Evolutionary conservation across 2,888 invertebrate genomes (phyloP), one percentile per base, ranked within the genome.

Genomic region (Epinotia brunnichana): DNA sequence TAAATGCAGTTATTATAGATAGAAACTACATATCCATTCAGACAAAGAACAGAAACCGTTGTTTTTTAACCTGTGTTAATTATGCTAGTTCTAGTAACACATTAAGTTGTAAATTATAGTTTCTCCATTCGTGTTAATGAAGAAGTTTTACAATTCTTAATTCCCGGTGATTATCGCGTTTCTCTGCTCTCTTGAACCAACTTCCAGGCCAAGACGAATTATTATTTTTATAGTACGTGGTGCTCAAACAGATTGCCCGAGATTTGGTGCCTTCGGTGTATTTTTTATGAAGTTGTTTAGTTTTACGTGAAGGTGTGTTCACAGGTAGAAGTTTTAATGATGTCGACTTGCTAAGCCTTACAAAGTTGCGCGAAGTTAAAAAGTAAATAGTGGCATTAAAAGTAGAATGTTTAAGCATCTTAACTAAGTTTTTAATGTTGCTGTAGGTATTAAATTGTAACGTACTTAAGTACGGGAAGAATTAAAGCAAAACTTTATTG

Each of bases 221-320:
- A 91, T 90, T 90, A 90, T 90, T 91, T 91, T 91, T 90, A 90
- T 89, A 88, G 89, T 87, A 85, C 85, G 84, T 83, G 84, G 85
- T 88, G 83, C 85, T 86, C 85, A 83, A 87, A 90, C 88, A 88
- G 90, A 91, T 91, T 87, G 90, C 85, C 84, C 80, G 87, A 87
- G 90, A 91, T 90, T 90, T 85, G 85, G 88, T 83, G 88, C 89
- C 89, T 89, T 88, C 86, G 87, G 85, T 69, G 53, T 69, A 69
- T 73, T 73, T 73, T 72, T 73, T 73, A 73, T 69, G 29, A 41
- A 69, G 57, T 59, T 73, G 51, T 73, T 63, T 57, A 68, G 72
- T 61, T 72, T 54, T 62, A 70, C 62, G 62, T 69, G 57, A 29
- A 63, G 69, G 68, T 73, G 62, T 68, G 68, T 57, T 57, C 62